Percentiles rank a stretch among this genome's conserved stretches.
Evolutionary conservation across 1,140 invertebrate genomes (phyloP).

Genomic region (Drosophila arawakana): DNA sequence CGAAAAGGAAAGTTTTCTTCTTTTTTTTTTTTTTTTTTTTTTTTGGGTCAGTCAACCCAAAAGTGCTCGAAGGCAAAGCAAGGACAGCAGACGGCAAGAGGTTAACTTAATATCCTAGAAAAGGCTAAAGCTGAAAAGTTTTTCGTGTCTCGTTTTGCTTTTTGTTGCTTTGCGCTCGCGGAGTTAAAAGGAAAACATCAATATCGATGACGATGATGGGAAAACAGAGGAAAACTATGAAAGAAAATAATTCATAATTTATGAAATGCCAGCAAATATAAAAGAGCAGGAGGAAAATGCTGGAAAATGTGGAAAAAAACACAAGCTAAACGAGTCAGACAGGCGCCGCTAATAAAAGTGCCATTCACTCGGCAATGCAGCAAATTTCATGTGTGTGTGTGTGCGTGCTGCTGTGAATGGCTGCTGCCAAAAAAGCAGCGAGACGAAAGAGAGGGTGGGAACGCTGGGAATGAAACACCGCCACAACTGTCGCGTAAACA

Average conservation of each 20-base stretch:
- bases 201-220: slow-evolving; percentile 54
- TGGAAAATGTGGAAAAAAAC: slow-evolving; percentile 28
- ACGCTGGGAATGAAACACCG: slow-evolving; percentile 35
- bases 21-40: too few relatives aligned
- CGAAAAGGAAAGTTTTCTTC: slow-evolving; percentile 9
- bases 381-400: slow-evolving; percentile 38
- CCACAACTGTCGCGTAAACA: slow-evolving; percentile 55
- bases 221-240: slow-evolving; percentile 41
- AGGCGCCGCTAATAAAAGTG: slow-evolving; percentile 39
- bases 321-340: slow-evolving; percentile 49
- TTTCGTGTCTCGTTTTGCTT: not conserved
- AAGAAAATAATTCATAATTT: slow-evolving; percentile 59
- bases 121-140: slow-evolving; percentile 37
- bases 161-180: too few relatives aligned
- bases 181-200: slow-evolving; percentile 25
- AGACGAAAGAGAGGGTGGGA: slow-evolving; percentile 19
- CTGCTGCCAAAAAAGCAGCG: not conserved
- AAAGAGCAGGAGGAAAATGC: not conserved
- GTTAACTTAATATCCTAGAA: slow-evolving; percentile 43
- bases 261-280: slow-evolving; percentile 39
- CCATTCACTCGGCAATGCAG: slow-evolving; percentile 51
- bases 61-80: slow-evolving; percentile 1
- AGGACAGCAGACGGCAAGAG: slow-evolving; percentile 13
- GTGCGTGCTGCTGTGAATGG: not conserved
- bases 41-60: slow-evolving; percentile 43